phyloP scores from a whole-genome alignment of 2,888 invertebrate species.

The Atherix ibis region DNA sequence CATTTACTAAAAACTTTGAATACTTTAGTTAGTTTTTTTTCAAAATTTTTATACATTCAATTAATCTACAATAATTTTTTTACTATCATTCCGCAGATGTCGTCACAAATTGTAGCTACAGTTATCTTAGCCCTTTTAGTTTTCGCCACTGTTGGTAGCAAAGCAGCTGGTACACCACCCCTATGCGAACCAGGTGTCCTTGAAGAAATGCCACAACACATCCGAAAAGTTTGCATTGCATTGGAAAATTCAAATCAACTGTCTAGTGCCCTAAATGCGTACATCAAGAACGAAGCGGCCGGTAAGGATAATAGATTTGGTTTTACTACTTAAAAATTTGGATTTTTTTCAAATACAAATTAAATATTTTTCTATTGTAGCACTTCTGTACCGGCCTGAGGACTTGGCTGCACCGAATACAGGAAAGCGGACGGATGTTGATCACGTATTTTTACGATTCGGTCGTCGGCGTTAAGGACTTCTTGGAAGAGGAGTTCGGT shows the following conservation, averaged over 20 bases:
- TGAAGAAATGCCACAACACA: slow-evolving; percentile 41
- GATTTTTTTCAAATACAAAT: not conserved
- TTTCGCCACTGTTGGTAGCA: slow-evolving; percentile 15
- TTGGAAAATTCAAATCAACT: slow-evolving; percentile 33
- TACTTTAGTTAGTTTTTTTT: too few species aligned
- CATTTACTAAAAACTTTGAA: too few species aligned
- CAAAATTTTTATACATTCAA: too few species aligned
- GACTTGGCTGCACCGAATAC: slow-evolving; percentile 34
- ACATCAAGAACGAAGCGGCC: slow-evolving; percentile 31
- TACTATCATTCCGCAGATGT: too few species aligned
- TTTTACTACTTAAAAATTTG: not conserved
- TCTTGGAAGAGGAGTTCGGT: too few species aligned
- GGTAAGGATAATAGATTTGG: slow-evolving; percentile 18
- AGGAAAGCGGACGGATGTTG: slow-evolving; percentile 74
- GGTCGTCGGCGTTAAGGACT: slow-evolving; percentile 55
- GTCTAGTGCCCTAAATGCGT: slow-evolving; percentile 25
- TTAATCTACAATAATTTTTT: too few species aligned
- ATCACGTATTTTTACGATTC: slow-evolving; percentile 80
- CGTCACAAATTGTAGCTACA: slow-evolving; percentile 20
- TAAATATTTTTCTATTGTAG: too few species aligned
- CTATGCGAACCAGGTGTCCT: slow-evolving; percentile 40
- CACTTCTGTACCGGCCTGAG: slow-evolving; percentile 26
- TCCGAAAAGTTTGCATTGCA: slow-evolving; percentile 40
- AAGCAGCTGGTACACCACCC: slow-evolving; percentile 28
- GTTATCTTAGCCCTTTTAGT: slow-evolving; percentile 15